Evolutionary conservation across 2,888 invertebrate species (phyloP), one percentile per base, ranked within the genome.

Genomic region (Archips crataeganus): DNA sequence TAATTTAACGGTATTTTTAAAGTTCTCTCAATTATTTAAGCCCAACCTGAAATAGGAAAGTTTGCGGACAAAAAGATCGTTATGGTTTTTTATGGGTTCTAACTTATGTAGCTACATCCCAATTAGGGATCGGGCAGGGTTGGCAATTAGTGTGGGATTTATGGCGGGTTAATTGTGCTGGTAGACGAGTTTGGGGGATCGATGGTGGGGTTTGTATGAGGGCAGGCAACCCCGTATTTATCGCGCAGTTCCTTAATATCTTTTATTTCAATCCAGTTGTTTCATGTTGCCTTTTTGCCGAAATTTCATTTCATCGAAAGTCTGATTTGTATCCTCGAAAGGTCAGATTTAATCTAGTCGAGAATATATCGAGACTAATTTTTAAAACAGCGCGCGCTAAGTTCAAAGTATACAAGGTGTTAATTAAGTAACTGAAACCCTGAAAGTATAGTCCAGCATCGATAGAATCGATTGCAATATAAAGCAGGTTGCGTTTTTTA

Each of bases 1-100:
- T 93, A 94, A 92, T 92, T 91, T 88, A 89, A 87, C 54, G 49
- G 10, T 84, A 86, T 90, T 89, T 88, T 90, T 88, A 80, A 83
- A 79, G 79, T 80, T 84, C 84, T 87, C 85, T 84, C 84, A 83
- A 86, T 87, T 87, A 87, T 84, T 87, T 88, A 90, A 90, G 87
- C 87, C 90, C 90, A 89, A 94, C 91, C 94, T 94, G 94, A 94
- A 94, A 94, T 89, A 90, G 93, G 93, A 94, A 94, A 93, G 87
- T 89, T 89, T 90, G 87, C 87, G 89, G 89, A 90, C 88, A 91
- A 91, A 89, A 87, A 85, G 88, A 87, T 91, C 89, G 86, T 89
- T 87, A 90, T 82, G 86, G 79, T 84, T 81, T 82, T 82, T 82
- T 83, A 78, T 77, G 77, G 78, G 71, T 78, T 77, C 71, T 76